Base-by-base conservation (phyloP, 2,797 vertebrate species). In the Limosa lapponica region DNA sequence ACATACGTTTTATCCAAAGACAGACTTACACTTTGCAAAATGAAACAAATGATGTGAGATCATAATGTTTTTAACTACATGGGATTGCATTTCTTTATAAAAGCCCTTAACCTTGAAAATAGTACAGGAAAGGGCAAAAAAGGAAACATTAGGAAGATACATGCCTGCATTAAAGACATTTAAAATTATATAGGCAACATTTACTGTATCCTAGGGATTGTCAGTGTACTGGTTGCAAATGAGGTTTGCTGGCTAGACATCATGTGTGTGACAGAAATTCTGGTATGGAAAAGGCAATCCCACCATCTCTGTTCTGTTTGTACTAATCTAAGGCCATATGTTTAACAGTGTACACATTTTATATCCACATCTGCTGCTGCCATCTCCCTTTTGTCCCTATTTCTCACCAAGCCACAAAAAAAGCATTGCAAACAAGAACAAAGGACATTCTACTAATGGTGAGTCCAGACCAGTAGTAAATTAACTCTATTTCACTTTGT, bases 301-400 rank as follows among this genome's bases (percentile, higher is more conserved):
- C 25, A 48, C 54, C 32, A 58, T 80, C 51, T 86, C 79, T 70
- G 18, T 67, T 89, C 37, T 90, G 43, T 65, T 85, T 91, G 46
- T 77, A 73, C 65, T 82, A 59, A 51, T 75, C 55, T 52, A 46
- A 62, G 62, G 52, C 74, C 83, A 74, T 86, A 96, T 86, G 79
- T 85, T 95, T 93, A 93, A 77, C 66, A 89, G 74, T 61, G 66
- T 80, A 87, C 62, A 85, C 66, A 52, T 96, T 95, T 95, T 90
- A 96, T 81, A 66, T 62, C 59, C 77, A 48, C 75, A 95, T 90
- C 89, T 96, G 90, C 71, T 93, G 30, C 82, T 73, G 41, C 84
- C 41, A 65, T 73, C 39, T 88, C 89, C 24, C 72, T 82, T 95
- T 96, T 94, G 71, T 85, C 58, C 82, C 12, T 81, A 5, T 51